Conservation (phyloP, 2,113 vertebrate genomes). For the Varanus salvator region DNA sequence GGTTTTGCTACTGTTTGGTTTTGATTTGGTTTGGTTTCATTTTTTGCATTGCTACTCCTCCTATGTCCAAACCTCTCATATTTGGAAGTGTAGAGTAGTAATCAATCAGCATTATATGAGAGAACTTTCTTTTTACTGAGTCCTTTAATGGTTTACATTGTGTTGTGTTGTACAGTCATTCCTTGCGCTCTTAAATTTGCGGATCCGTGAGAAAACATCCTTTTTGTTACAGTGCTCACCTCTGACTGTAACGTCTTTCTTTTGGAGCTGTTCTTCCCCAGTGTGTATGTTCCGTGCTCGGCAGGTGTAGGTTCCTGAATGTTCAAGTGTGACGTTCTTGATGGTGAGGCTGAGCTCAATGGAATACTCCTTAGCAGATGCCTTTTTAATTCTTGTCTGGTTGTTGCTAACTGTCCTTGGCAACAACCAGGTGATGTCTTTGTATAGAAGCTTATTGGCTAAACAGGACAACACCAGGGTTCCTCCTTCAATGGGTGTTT, state of each 20-base stretch:
- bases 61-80: constrained; percentile 76
- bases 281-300: constrained; percentile 84
- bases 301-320: constrained; percentile 91
- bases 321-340: constrained; percentile 84
- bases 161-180: constrained; percentile 85
- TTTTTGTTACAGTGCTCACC: constrained; percentile 88
- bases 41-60: constrained; percentile 73
- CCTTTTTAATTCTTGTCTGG: constrained; percentile 73
- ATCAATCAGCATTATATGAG: constrained; percentile 82
- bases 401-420: constrained; percentile 76
- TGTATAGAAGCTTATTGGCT: constrained; percentile 91
- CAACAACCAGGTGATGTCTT: constrained; percentile 85
- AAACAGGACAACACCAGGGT: constrained; percentile 88
- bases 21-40: constrained; percentile 26
- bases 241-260: constrained; percentile 87
- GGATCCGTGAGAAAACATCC: constrained; percentile 86
- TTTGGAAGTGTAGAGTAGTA: constrained; percentile 77
- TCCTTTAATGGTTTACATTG: constrained; percentile 86
- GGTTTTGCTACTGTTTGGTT: too few relatives aligned
- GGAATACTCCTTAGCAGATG: constrained; percentile 81
- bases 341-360: constrained; percentile 80
- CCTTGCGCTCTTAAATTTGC: constrained; percentile 84
- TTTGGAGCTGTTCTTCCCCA: constrained; percentile 83
- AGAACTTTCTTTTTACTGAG: constrained; percentile 81
- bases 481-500: constrained; percentile 87